phyloP scores from a whole-genome alignment of 2,888 invertebrate genomes.

The Lepidochitona cinerea region DNA sequence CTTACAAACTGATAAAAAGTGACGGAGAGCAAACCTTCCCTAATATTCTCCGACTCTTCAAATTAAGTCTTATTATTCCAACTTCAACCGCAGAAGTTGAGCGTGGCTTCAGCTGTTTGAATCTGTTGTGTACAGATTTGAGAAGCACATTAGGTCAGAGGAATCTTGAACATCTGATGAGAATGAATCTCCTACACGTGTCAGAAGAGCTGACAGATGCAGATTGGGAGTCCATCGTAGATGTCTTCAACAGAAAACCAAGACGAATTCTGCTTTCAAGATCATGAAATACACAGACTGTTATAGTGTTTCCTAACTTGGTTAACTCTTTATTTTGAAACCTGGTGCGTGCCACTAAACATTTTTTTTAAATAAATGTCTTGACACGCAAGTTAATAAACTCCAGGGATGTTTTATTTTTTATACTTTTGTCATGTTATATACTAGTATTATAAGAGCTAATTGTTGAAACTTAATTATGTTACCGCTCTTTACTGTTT shows the following conservation, averaged over 20 bases:
- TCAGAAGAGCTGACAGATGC: neutral
- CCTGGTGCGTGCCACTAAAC: too few relatives aligned
- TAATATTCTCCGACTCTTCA: neutral
- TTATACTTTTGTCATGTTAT: too few relatives aligned
- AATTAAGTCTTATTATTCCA: neutral
- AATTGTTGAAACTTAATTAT: too few relatives aligned
- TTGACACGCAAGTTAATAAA: too few relatives aligned
- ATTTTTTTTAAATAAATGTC: too few relatives aligned
- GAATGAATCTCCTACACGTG: neutral
- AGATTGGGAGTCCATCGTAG: neutral
- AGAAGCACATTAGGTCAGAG: neutral
- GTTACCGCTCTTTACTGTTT: too few relatives aligned
- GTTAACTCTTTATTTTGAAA: too few relatives aligned
- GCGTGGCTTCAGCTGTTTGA: neutral
- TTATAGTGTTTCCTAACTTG: too few relatives aligned
- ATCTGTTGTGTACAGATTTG: neutral
- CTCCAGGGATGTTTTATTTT: too few relatives aligned
- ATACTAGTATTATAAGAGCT: too few relatives aligned
- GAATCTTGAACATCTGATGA: neutral
- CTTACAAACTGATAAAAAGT: neutral
- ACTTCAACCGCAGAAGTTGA: neutral
- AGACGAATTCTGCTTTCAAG: neutral
- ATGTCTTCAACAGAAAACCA: neutral
- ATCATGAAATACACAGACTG: too few relatives aligned
- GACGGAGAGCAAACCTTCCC: neutral